phyloP scores from a whole-genome alignment of 2,113 vertebrate species.

The Urocolius indicus region DNA sequence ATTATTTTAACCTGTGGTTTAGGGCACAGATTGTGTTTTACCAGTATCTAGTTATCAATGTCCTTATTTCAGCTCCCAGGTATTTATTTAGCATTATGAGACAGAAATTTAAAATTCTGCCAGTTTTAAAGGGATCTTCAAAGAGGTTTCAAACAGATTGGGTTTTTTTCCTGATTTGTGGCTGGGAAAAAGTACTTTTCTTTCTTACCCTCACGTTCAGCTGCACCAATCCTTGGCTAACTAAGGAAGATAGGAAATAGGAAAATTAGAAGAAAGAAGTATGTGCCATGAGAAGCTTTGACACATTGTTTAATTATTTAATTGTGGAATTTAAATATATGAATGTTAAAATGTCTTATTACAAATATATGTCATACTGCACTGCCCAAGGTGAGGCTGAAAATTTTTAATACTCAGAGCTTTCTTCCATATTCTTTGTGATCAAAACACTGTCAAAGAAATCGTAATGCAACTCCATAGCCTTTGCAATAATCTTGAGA shows the following conservation, averaged over 20 bases:
- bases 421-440: background rate
- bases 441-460: background rate
- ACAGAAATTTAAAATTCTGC: background rate
- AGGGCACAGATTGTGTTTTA: background rate
- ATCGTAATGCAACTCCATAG: background rate
- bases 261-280: background rate
- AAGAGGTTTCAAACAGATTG: background rate
- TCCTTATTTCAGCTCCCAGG: background rate
- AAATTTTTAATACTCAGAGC: background rate
- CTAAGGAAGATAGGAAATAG: background rate
- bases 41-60: background rate
- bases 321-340: background rate
- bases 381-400: background rate
- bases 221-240: background rate
- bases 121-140: background rate
- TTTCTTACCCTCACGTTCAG: background rate
- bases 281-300: background rate
- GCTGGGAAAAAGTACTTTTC: background rate
- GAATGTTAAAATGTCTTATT: background rate
- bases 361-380: background rate
- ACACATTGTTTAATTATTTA: background rate
- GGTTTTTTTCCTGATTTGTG: background rate
- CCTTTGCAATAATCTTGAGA: background rate
- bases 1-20: background rate
- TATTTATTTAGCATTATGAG: background rate